Evolutionary conservation across 2,113 vertebrate genomes (phyloP), one percentile per base, ranked within the genome.

Genomic region (Cyanistes caeruleus): DNA sequence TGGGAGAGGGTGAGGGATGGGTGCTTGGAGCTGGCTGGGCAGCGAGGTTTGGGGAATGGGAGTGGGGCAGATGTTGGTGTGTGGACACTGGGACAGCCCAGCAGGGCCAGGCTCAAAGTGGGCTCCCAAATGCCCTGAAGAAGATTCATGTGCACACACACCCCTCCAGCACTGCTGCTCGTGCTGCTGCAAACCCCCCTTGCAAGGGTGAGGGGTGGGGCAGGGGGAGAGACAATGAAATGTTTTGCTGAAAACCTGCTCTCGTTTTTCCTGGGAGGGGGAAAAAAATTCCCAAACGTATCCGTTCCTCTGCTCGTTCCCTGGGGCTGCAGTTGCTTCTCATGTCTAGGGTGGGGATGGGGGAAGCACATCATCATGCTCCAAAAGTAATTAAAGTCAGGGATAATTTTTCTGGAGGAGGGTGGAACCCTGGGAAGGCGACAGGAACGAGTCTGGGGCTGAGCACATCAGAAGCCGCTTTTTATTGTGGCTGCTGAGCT

Each of bases 381-480:
- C 55, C 44, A 31, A 62, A 67, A 95, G 41, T 74, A 64, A 93
- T 95, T 97, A 93, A 93, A 93, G 30, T 67, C 58, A 46, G 67
- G 39, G 55, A 84, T 92, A 62, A 78, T 92, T 86, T 83, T 86
- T 67, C 64, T 94, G 75, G 63, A 80, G 85, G 51, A 80, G 88
- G 86, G 79, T 51, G 86, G 79, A 78, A 92, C 79, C 75, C 90
- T 91, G 90, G 88, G 92, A 94, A 93, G 35, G 87, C 30, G 7
- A 91, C 49, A 11, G 74, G 58, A 83, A 37, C 0, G 1, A 83
- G 79, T 70, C 70, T 75, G 30, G 46, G 52, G 33, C 75, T 48
- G 59, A 86, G 90, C 83, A 67, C 76, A 67, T 95, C 92, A 95
- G 83, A 94, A 59, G 67, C 90, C 55, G 92, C 84, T 91, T 87